These are phyloP conservation scores for Macrosteles quadrilineatus DNA, from an alignment of 1,140 invertebrate genomes.

Conservation along the genomic window DNA sequence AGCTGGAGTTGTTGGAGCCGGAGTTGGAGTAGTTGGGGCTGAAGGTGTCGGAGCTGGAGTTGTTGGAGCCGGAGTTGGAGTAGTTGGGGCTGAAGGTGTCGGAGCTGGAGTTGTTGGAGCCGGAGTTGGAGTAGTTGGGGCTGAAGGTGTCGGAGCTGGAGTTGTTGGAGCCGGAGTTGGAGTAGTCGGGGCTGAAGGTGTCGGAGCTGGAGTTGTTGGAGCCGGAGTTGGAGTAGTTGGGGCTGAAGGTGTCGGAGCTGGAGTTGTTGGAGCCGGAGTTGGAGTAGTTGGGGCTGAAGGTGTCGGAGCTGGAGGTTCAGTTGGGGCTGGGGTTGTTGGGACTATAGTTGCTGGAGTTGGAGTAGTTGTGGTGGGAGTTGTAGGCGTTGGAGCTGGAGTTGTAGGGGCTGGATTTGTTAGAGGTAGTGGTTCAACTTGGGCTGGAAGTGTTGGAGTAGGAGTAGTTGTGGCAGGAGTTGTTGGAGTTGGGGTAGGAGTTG, in stretches of 20 bases:
- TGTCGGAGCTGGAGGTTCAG: conserved; percentile 37
- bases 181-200: conserved; percentile 31
- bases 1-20: conserved; percentile 34
- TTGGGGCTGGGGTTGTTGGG: conserved; percentile 32
- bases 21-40: conserved; percentile 32
- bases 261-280: conserved; percentile 33
- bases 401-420: neutral
- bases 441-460: neutral
- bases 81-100: neutral
- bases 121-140: conserved; percentile 42
- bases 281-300: conserved; percentile 31
- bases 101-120: conserved; percentile 35
- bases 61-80: conserved; percentile 5
- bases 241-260: conserved; percentile 34
- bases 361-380: conserved; percentile 35
- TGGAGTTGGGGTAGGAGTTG: conserved; percentile 10
- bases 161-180: conserved; percentile 42
- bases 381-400: conserved; percentile 23
- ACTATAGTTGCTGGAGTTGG: conserved; percentile 34
- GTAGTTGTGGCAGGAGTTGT: conserved; percentile 2
- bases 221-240: conserved; percentile 32
- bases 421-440: neutral
- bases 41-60: conserved; percentile 39
- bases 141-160: conserved; percentile 33
- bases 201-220: conserved; percentile 36